These are phyloP conservation scores for Gasterosteus nipponicus DNA, from an alignment of 2,113 vertebrate species.

Conservation along the genomic window DNA sequence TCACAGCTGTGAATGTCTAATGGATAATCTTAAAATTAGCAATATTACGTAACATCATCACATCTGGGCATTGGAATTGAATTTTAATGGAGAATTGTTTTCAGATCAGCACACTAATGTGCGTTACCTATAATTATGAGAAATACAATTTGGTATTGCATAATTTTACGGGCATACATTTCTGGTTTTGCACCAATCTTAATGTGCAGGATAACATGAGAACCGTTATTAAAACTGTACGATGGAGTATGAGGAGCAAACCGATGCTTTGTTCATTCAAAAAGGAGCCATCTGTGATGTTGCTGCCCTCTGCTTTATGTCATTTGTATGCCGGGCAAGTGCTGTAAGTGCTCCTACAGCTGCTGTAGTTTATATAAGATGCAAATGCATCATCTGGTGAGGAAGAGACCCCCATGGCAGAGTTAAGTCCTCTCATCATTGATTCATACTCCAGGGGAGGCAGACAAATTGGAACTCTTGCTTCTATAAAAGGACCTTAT, in stretches of 20 bases:
- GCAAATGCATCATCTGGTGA: conserved; percentile 59
- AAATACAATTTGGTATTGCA: neutral
- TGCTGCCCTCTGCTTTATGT: conserved; percentile 52
- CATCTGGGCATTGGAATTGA: conserved; percentile 19
- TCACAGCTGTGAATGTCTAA: conserved; percentile 10
- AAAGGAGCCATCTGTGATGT: conserved; percentile 56
- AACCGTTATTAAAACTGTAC: conserved; percentile 24
- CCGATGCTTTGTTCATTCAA: conserved; percentile 43
- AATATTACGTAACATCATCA: too few species aligned
- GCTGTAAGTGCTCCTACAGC: conserved; percentile 65
- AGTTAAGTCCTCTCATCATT: conserved; percentile 58
- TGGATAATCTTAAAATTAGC: conserved; percentile 48
- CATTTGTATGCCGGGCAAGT: conserved; percentile 47
- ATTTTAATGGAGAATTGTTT: conserved; percentile 29
- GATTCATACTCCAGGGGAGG: conserved; percentile 58
- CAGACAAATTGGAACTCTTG: conserved; percentile 49
- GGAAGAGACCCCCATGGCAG: conserved; percentile 27
- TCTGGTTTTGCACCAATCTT: neutral
- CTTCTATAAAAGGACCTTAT: conserved; percentile 48
- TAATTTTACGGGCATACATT: neutral
- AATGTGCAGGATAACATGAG: neutral
- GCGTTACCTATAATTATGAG: neutral
- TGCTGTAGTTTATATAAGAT: conserved; percentile 68
- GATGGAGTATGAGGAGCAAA: conserved; percentile 33
- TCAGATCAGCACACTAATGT: conserved; percentile 27